Conservation (phyloP, 2,888 invertebrate species). For the Drosophila meridionalis region DNA sequence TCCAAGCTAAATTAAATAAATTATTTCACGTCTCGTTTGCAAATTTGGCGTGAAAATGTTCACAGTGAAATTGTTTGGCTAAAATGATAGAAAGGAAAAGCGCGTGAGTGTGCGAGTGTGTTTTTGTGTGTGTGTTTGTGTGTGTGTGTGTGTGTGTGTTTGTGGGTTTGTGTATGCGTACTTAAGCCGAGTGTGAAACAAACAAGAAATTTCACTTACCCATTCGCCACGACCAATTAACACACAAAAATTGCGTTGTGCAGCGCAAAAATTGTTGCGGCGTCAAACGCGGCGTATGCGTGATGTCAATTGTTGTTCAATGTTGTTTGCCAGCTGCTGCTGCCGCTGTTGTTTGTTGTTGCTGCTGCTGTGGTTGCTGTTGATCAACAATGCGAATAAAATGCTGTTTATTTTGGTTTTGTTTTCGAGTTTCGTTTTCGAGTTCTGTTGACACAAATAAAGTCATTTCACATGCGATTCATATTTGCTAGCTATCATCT, state of each 20-base stretch:
- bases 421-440: conserved; percentile 15
- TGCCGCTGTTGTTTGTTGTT: conserved; percentile 7
- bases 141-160: not conserved
- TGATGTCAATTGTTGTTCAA: conserved; percentile 44
- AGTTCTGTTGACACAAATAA: conserved; percentile 48
- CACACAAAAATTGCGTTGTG: conserved; percentile 36
- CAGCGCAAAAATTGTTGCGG: conserved; percentile 15
- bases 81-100: conserved; percentile 23
- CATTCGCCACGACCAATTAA: conserved; percentile 54
- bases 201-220: conserved; percentile 45
- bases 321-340: conserved; percentile 18
- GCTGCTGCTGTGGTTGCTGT: conserved; percentile 16
- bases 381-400: conserved; percentile 33
- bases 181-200: conserved; percentile 29
- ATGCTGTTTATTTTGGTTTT: conserved; percentile 22
- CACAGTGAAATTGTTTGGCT: conserved; percentile 23
- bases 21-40: conserved; percentile 3
- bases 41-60: conserved; percentile 11
- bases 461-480: conserved; percentile 45
- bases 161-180: conserved; percentile 1
- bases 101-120: not conserved
- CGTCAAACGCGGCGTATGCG: conserved; percentile 52
- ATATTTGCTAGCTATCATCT: conserved; percentile 25
- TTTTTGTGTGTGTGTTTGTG: not conserved
- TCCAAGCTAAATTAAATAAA: not conserved